These are phyloP conservation scores for Chironomus tepperi DNA, from an alignment of 1,140 invertebrate genomes.

Conservation along the genomic window DNA sequence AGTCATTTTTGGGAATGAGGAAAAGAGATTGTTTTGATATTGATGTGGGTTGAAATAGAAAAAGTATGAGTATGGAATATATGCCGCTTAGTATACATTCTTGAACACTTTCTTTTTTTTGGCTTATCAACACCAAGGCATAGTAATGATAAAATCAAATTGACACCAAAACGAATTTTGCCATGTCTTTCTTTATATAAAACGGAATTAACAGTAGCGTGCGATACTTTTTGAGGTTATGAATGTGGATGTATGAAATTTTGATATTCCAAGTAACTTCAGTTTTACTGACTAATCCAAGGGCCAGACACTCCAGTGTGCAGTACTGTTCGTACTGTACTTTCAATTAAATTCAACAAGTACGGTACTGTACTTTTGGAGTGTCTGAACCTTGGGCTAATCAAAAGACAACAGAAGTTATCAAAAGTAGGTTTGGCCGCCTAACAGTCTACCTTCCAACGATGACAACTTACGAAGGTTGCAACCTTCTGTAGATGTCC, in stretches of 20 bases:
- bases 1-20: not conserved
- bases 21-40: not conserved
- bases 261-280: not conserved
- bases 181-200: not conserved
- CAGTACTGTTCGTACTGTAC: too few species aligned
- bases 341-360: too few species aligned
- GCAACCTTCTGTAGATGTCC: too few species aligned
- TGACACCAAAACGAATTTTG: slow-evolving; percentile 8
- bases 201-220: not conserved
- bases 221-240: not conserved
- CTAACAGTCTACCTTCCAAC: too few species aligned
- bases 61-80: not conserved
- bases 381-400: too few species aligned
- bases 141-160: slow-evolving; percentile 4
- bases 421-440: too few species aligned
- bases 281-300: not conserved
- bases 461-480: too few species aligned
- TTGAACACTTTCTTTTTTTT: not conserved
- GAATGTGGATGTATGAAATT: not conserved
- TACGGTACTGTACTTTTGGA: too few species aligned
- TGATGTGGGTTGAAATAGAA: not conserved
- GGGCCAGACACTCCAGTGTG: too few species aligned
- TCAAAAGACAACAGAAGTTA: too few species aligned
- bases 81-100: not conserved
- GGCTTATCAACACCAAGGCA: slow-evolving; percentile 4